Evolutionary conservation across 2,797 vertebrate genomes (phyloP), one percentile per base, ranked within the genome.

Genomic region (Graptemys geographica): DNA sequence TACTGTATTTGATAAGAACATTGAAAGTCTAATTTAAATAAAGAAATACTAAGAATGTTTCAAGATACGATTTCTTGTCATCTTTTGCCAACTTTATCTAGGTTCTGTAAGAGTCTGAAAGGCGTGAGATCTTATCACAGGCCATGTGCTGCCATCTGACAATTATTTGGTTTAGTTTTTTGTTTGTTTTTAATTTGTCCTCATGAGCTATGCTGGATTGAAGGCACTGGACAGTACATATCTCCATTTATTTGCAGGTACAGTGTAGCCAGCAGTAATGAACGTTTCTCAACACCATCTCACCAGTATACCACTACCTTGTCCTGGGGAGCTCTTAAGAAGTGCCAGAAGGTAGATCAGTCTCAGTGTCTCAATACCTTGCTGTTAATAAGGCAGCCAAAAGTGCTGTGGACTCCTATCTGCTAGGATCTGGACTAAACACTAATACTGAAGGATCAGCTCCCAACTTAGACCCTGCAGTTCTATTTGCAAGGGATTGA

Each of bases 141-240:
- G 27, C 21, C 21, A 27, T 27, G 12, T 76, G 23, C 25, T 47
- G 37, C 4, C 25, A 76, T 27, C 41, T 76, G 41, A 76, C 23
- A 47, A 27, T 37, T 5, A 78, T 84, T 89, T 83, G 2, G 72
- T 18, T n/a, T 55, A 1, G 0, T 6, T 44, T 69, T 37, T 37
- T 28, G 57, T 59, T 65, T 21, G 21, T 47, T 91, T 4, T 8
- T 86, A 7, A 23, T 44, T 80, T 55, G 5, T 41, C 21, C n/a
- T 93, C 57, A 59, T 2, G 33, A 65, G 33, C 28, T 91, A 19
- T 79, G 44, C 28, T 86, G 3, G 0, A 79, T 87, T 74, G 69
- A 95, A 93, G 85, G 41, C 88, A 84, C 28, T 52, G 86, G 79
- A 57, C 82, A 69, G 49, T 81, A 19, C 83, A 12, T 13, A 56